phyloP scores from a whole-genome alignment of 2,797 vertebrate species.

The Enteromius mattozi region DNA sequence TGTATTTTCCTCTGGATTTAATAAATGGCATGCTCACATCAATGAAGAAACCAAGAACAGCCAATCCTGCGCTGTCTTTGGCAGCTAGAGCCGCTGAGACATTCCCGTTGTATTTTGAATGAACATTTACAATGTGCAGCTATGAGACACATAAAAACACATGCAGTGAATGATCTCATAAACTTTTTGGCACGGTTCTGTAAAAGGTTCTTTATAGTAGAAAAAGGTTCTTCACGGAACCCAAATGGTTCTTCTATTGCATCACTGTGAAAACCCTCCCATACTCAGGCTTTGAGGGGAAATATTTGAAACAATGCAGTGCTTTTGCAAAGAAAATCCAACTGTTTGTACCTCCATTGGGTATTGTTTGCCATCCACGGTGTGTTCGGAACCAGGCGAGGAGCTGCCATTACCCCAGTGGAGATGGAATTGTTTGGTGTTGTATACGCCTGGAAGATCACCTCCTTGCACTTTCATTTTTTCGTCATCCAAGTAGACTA shows the following conservation, averaged over 20 bases:
- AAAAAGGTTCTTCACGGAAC: not conserved
- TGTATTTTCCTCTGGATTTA: not conserved
- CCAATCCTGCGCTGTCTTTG: slow-evolving; percentile 45
- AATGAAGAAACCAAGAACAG: slow-evolving; percentile 69
- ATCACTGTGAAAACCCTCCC: not conserved
- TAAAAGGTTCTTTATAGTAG: not conserved
- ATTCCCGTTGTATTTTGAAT: slow-evolving; percentile 38
- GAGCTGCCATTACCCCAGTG: slow-evolving; percentile 74
- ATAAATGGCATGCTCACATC: slow-evolving; percentile 55
- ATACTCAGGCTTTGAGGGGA: not conserved
- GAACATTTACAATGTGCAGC: slow-evolving; percentile 69
- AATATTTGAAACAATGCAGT: not conserved
- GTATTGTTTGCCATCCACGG: slow-evolving; percentile 49
- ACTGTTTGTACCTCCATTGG: slow-evolving; percentile 47
- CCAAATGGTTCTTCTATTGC: not conserved
- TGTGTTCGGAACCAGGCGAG: slow-evolving; percentile 52
- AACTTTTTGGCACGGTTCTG: not conserved
- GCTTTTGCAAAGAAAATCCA: too few species aligned
- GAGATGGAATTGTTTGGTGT: slow-evolving; percentile 74
- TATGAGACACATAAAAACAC: slow-evolving; percentile 22
- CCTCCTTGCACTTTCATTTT: slow-evolving; percentile 68
- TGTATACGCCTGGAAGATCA: slow-evolving; percentile 68
- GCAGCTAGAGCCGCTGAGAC: not conserved
- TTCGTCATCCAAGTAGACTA: slow-evolving; percentile 59
- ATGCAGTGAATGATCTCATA: not conserved